phyloP scores from a whole-genome alignment of 1,140 invertebrate genomes.

The Pteromalus puparum region DNA sequence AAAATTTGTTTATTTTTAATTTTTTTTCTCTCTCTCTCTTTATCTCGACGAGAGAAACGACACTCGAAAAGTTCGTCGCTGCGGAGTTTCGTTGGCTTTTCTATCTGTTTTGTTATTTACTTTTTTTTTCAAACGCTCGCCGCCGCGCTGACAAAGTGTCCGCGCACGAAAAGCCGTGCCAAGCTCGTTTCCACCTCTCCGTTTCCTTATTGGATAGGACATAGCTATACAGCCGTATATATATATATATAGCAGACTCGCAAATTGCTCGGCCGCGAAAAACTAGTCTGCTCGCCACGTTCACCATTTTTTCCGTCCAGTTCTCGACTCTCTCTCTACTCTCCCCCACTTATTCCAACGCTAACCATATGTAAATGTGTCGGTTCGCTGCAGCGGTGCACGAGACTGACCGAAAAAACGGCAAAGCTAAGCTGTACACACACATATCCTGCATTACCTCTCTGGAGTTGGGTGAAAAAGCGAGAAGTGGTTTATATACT shows the following conservation, averaged over 20 bases:
- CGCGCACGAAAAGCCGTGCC: slow-evolving; percentile 27
- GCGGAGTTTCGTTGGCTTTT: not conserved
- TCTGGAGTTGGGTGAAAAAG: no score
- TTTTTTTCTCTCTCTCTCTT: not conserved
- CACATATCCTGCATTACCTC: not conserved
- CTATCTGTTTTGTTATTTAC: not conserved
- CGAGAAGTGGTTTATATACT: no score
- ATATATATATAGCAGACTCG: not conserved
- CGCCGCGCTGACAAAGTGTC: slow-evolving; percentile 19
- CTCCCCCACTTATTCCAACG: not conserved
- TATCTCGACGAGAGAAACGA: not conserved
- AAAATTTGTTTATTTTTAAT: not conserved
- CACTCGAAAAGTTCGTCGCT: not conserved
- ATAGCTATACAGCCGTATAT: no score
- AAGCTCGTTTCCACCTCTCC: slow-evolving; percentile 33
- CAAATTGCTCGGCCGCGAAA: slow-evolving; percentile 36
- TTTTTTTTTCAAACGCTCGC: not conserved
- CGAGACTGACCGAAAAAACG: slow-evolving; percentile 11
- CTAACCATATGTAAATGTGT: slow-evolving; percentile 46
- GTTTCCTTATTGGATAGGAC: slow-evolving; percentile 44
- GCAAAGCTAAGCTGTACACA: not conserved
- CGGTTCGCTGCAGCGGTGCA: slow-evolving; percentile 11
- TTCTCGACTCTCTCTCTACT: not conserved
- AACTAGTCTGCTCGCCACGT: not conserved
- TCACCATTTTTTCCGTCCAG: slow-evolving; percentile 23